Base-by-base conservation (phyloP, 2,888 invertebrate genomes). In the Latheticus oryzae region DNA sequence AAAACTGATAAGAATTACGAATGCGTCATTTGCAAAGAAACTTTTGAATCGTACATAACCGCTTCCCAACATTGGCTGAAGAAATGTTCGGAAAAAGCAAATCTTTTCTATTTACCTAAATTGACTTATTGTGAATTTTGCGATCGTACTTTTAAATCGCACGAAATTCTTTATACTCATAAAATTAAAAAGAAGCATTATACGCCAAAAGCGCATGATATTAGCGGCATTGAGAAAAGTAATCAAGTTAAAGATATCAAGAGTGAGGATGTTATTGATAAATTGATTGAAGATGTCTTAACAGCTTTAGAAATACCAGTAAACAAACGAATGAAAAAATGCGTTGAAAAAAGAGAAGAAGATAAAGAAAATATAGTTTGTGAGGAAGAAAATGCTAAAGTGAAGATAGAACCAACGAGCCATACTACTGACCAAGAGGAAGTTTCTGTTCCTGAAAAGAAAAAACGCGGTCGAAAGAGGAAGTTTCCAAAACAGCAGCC, bases 31-130 rank as follows among this genome's bases (percentile, higher is more conserved):
- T 77, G 83, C 73, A 61, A 76, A 67, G 70, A 75, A 59, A 59
- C 74, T 67, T 79, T 80, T 61, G 76, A 80, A 54, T 84, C 84
- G 0, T 82, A 81, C 35, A 80, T 82, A 21, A 78, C 80, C 23
- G 84, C 84, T 11, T 78, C 81, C 4, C 74, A 81, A 2, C 85
- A 86, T 58, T 85, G 84, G 81, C 81, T 84, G 64, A 76, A 73
- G 16, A 74, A 74, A 65, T 79, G 79, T 43, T 73, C 76, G 0
- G 80, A 80, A 45, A 79, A 79, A 66, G 76, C 78, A 0, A 80
- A 79, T 63, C 69, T 77, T 9, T 82, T 82, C 58, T 81, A 78
- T 61, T 71, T 82, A 1, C 76, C 79, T 1, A 79, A 78, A 43
- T 68, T 78, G 26, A 79, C 79, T 5, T 74, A 78, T 9, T 82